Conservation (phyloP, 2,888 invertebrate genomes). For the Incurvaria masculella region DNA sequence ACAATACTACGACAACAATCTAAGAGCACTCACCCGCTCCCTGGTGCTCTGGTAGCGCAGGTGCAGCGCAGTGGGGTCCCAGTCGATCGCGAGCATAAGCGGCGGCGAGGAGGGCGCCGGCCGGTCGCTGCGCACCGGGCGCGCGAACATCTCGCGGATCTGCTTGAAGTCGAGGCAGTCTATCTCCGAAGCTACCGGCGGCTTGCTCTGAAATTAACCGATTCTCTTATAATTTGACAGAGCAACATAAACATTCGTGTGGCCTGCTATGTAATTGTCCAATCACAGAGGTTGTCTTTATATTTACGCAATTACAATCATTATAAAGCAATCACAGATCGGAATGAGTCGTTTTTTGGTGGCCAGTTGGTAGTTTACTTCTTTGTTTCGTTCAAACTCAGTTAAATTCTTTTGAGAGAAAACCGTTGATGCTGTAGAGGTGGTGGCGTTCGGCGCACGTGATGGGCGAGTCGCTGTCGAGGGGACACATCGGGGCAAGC, state of each 20-base stretch:
- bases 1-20: no score
- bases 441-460: slow-evolving; percentile 31
- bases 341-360: no score
- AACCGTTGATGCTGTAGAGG: slow-evolving; percentile 18
- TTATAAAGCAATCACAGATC: no score
- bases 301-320: no score
- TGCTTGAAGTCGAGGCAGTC: slow-evolving; percentile 19
- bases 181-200: slow-evolving; percentile 16
- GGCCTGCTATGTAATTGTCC: background rate
- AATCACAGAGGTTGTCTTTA: background rate
- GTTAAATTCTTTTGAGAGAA: no score
- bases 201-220: background rate
- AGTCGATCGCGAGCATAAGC: slow-evolving; percentile 75
- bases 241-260: background rate
- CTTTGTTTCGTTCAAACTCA: no score
- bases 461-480: slow-evolving; percentile 27
- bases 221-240: no score
- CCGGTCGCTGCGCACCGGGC: slow-evolving; percentile 2
- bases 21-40: slow-evolving; percentile 57
- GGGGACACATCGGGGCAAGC: background rate
- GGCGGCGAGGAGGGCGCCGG: slow-evolving; percentile 16
- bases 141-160: slow-evolving; percentile 14
- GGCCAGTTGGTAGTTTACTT: no score
- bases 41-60: slow-evolving; percentile 79
- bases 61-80: slow-evolving; percentile 93